Conservation (phyloP, 2,797 vertebrate genomes). For the Agapornis canus region DNA sequence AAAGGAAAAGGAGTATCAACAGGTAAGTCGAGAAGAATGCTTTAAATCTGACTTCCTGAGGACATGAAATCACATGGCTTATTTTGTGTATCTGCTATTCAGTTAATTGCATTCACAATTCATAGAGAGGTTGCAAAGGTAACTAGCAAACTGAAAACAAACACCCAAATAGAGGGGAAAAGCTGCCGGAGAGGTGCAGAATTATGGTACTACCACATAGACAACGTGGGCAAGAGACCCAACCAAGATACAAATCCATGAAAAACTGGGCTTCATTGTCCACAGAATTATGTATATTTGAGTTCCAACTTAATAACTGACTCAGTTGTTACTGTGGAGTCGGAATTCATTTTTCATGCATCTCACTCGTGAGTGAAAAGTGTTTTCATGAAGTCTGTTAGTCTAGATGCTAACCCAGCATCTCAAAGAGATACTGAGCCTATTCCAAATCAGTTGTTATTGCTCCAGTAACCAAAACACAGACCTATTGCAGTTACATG, state of each 20-base stretch:
- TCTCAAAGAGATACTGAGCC: neutral
- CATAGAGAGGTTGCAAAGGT: neutral
- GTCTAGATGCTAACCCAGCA: neutral
- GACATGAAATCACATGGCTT: neutral
- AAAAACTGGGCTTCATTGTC: neutral
- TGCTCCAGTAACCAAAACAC: neutral
- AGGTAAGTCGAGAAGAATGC: conserved; percentile 75
- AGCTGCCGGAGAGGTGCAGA: neutral
- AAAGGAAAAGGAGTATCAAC: conserved; percentile 87
- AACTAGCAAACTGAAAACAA: neutral
- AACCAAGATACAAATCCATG: neutral
- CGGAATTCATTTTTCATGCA: neutral
- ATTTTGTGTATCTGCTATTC: neutral
- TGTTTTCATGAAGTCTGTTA: neutral
- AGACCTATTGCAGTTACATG: neutral
- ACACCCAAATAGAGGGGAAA: neutral
- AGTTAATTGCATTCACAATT: neutral
- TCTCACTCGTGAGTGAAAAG: neutral
- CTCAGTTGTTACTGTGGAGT: neutral
- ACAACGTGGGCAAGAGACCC: neutral
- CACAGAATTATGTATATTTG: neutral
- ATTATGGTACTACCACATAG: neutral
- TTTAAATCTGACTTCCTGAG: neutral
- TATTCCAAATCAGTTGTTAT: neutral
- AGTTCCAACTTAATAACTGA: neutral